These are phyloP conservation scores for Mayetiola destructor DNA, from an alignment of 2,888 invertebrate genomes.

Conservation along the genomic window DNA sequence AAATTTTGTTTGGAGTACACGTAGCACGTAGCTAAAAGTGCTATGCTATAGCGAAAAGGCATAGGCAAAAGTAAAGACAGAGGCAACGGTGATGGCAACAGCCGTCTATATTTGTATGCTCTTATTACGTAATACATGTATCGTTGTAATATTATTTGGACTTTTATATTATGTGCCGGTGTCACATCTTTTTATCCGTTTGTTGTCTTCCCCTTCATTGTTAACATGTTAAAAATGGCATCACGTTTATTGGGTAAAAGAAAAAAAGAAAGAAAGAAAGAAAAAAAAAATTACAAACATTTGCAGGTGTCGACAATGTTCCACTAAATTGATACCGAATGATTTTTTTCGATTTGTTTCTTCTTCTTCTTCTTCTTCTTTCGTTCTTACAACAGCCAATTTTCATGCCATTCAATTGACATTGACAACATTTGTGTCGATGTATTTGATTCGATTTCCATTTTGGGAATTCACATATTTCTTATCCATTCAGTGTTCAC, in stretches of 20 bases:
- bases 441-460: neutral
- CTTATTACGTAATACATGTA: too few relatives aligned
- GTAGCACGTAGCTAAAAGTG: too few relatives aligned
- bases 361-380: neutral
- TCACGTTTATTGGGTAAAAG: neutral
- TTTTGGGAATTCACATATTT: neutral
- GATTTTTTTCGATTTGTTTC: neutral
- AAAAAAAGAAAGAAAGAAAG: too few relatives aligned
- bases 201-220: neutral
- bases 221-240: neutral
- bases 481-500: neutral
- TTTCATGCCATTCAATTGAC: neutral
- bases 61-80: too few relatives aligned
- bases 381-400: too few relatives aligned
- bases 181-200: neutral
- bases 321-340: constrained; percentile 1
- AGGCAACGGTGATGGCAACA: too few relatives aligned
- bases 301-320: constrained; percentile 15
- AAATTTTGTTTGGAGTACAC: too few relatives aligned
- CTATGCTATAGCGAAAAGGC: too few relatives aligned
- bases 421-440: neutral
- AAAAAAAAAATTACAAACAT: constrained; percentile 15
- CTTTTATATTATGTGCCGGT: too few relatives aligned
- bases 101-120: too few relatives aligned
- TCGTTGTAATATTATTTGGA: too few relatives aligned